A percentile compares a stretch with the other conserved stretches of the same genome.
phyloP scores from a whole-genome alignment of 2,888 invertebrate species.

The Pollenia griseotomentosa region DNA sequence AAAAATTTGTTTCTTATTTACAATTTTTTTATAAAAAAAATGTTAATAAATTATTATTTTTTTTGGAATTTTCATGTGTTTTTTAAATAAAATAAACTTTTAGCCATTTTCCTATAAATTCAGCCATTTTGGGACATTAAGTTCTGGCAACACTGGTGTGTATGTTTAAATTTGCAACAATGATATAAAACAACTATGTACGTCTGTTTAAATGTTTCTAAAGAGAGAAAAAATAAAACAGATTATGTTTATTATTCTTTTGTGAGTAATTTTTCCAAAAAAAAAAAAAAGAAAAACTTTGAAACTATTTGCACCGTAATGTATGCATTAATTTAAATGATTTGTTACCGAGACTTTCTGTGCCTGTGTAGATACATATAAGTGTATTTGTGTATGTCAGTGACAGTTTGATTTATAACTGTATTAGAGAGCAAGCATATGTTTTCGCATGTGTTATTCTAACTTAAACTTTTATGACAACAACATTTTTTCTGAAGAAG shows the following conservation, averaged over 20 bases:
- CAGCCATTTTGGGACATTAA: too few relatives aligned
- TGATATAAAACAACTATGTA: neutral
- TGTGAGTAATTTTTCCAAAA: conserved; percentile 57
- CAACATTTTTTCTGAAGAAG: conserved; percentile 6
- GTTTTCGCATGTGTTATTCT: neutral
- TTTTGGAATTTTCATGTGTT: too few relatives aligned
- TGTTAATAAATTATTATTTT: too few relatives aligned
- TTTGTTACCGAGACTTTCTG: conserved; percentile 67
- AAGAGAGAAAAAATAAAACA: neutral
- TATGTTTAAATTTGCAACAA: conserved; percentile 13
- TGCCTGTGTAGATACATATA: conserved; percentile 35
- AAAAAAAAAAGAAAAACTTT: neutral
- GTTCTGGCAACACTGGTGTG: too few relatives aligned
- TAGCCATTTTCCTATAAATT: too few relatives aligned
- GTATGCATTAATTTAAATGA: conserved; percentile 69
- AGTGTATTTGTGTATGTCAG: conserved; percentile 30
- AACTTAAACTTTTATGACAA: conserved; percentile 13
- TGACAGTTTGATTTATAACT: conserved; percentile 66
- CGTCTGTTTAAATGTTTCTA: neutral
- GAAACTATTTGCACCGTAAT: conserved; percentile 64
- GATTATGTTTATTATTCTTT: conserved; percentile 65
- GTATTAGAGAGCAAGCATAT: conserved; percentile 29
- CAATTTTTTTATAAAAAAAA: too few relatives aligned
- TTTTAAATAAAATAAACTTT: too few relatives aligned
- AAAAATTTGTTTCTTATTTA: too few relatives aligned